Conservation (phyloP, 2,797 vertebrate species). For the Poeciliopsis presidionis region DNA sequence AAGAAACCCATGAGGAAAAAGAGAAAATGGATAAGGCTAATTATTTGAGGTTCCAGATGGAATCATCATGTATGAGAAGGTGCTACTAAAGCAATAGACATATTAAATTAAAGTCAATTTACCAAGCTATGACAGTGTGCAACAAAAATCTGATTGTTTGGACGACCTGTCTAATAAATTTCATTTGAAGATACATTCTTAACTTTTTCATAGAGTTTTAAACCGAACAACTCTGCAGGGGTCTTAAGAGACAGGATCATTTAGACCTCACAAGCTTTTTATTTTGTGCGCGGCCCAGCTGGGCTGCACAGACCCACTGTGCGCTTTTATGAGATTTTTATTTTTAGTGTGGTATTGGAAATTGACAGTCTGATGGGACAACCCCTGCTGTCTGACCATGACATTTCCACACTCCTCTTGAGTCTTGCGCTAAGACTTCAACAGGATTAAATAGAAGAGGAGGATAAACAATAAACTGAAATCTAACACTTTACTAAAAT, state of each 20-base stretch:
- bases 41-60: conserved; percentile 41
- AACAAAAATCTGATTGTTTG: neutral
- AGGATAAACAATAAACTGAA: neutral
- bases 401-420: no score
- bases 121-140: neutral
- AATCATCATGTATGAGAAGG: conserved; percentile 64
- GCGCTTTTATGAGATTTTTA: no score
- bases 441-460: neutral
- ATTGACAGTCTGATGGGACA: no score
- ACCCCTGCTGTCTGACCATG: no score
- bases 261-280: no score
- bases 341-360: no score
- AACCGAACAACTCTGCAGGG: neutral
- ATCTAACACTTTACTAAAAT: neutral
- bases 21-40: conserved; percentile 61
- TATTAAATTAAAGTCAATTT: conserved; percentile 19
- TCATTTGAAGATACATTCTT: neutral
- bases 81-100: conserved; percentile 35
- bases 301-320: no score
- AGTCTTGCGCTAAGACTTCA: no score
- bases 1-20: conserved; percentile 72
- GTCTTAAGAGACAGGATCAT: no score
- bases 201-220: neutral
- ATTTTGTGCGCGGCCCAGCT: no score
- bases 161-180: neutral